A percentile compares a stretch with the other conserved stretches of the same genome.
Conservation (phyloP, 1,140 invertebrate species). For the Psix sp. region DNA sequence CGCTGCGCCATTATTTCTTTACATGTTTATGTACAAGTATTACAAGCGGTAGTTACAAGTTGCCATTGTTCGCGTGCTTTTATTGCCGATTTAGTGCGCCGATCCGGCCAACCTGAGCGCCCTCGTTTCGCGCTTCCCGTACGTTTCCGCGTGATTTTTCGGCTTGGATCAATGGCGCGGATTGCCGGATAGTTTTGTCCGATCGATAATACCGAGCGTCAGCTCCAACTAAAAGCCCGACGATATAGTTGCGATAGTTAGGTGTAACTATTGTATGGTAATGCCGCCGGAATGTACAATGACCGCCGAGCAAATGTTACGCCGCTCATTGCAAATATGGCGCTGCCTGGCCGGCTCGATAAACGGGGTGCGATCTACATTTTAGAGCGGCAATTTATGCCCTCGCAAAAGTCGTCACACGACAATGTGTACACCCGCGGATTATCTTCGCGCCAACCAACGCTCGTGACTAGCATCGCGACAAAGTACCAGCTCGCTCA, state of each 20-base stretch:
- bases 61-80: slow-evolving; percentile 42
- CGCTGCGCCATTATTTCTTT: slow-evolving; percentile 39
- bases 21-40: slow-evolving; percentile 51
- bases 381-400: slow-evolving; percentile 34
- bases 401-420: slow-evolving; percentile 36
- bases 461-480: slow-evolving; percentile 40
- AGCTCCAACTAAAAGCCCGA: not conserved
- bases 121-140: slow-evolving; percentile 20
- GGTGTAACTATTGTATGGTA: slow-evolving; percentile 58
- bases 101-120: slow-evolving; percentile 17
- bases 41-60: slow-evolving; percentile 48
- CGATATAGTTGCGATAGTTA: slow-evolving; percentile 56
- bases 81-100: slow-evolving; percentile 22
- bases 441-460: slow-evolving; percentile 20
- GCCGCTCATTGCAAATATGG: slow-evolving; percentile 53
- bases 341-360: slow-evolving; percentile 41
- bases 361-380: slow-evolving; percentile 51
- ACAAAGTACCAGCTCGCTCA: slow-evolving; percentile 19
- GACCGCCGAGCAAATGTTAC: slow-evolving; percentile 41
- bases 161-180: slow-evolving; percentile 42
- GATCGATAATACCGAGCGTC: not conserved
- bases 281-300: slow-evolving; percentile 38
- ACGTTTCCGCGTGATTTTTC: too few relatives aligned
- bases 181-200: too few relatives aligned
- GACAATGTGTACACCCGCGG: slow-evolving; percentile 35